A percentile compares a stretch with the other conserved stretches of the same genome.
These are phyloP conservation scores for Dicrostonyx torquatus DNA, from an alignment of 2,797 vertebrate species.

Conservation along the genomic window DNA sequence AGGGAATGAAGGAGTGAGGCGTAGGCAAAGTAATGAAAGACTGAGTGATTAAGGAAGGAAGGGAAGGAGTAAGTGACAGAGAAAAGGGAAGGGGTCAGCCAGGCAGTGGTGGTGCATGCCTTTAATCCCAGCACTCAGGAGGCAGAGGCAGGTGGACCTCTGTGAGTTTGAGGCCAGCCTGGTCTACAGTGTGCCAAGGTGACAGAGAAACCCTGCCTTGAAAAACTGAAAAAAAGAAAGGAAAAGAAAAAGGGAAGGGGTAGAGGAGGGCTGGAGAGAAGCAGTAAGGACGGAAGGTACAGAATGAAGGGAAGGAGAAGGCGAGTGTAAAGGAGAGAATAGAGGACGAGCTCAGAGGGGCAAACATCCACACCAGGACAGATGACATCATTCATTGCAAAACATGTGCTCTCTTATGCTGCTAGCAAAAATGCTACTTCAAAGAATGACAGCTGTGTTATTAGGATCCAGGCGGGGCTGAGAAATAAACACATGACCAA, in stretches of 20 bases:
- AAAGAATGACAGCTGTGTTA: constrained; percentile 30
- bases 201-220: not conserved
- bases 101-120: not conserved
- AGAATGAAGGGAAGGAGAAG: not conserved
- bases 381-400: not conserved
- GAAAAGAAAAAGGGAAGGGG: not conserved
- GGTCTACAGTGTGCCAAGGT: not conserved
- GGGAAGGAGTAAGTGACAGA: too few species aligned
- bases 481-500: constrained; percentile 61
- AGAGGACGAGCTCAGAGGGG: not conserved
- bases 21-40: not conserved
- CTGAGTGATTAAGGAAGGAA: not conserved
- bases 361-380: not conserved
- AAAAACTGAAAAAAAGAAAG: not conserved
- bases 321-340: not conserved
- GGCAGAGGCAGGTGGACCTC: not conserved
- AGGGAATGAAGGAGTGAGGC: not conserved
- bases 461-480: constrained; percentile 14
- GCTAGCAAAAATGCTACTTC: constrained; percentile 21
- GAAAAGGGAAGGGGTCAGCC: not conserved
- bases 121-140: not conserved
- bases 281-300: not conserved
- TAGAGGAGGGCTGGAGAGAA: not conserved
- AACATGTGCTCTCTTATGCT: not conserved
- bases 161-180: not conserved